Base-by-base conservation (phyloP, 64 coral and sea anemone genomes). In the Trachythela sp. region DNA sequence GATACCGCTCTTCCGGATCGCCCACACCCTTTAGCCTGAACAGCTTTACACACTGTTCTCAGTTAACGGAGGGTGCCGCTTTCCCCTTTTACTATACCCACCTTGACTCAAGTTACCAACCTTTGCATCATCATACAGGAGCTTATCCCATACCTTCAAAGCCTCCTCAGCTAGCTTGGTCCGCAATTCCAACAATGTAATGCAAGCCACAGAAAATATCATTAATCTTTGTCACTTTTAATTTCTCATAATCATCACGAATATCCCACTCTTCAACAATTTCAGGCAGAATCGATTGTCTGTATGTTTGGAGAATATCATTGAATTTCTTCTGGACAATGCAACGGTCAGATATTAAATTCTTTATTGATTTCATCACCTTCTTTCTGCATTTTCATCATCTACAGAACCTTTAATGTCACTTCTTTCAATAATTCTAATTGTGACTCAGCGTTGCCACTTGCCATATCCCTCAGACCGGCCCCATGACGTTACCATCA, bases 251-350 rank as follows among this genome's bases (percentile, higher is more conserved):
- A 10, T 70, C 24, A 70, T 22, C 24, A 7, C 8, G 4, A 6
- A 7, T 32, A n/a, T n/a, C 8, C 64, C 30, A 70, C 18, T 22
- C 64, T 9, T 70, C 64, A 70, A 70, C 64, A 70, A 70, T 22
- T 70, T 7, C 24, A 10, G 64, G 64, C 20, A 70, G 20, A 10
- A 70, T 22, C 5, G 8, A 6, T 70, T 70, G 18, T 32, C 64
- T 8, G 24, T 70, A 70, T 22, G 8, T 22, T 5, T 4, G 8
- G 18, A 70, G 24, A 8, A 70, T 8, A 4, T 22, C 64, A 70
- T 70, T 70, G 64, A 70, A 70, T 32, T 70, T 70, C 30, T 70
- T 70, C 24, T 70, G n/a, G 64, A 70, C 64, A 70, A 70, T 32
- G 24, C 64, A 70, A 5, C 64, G 8, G 30, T n/a, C 24, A 49